Conservation (phyloP, 2,113 vertebrate species). For the Poeciliopsis prolifica region DNA sequence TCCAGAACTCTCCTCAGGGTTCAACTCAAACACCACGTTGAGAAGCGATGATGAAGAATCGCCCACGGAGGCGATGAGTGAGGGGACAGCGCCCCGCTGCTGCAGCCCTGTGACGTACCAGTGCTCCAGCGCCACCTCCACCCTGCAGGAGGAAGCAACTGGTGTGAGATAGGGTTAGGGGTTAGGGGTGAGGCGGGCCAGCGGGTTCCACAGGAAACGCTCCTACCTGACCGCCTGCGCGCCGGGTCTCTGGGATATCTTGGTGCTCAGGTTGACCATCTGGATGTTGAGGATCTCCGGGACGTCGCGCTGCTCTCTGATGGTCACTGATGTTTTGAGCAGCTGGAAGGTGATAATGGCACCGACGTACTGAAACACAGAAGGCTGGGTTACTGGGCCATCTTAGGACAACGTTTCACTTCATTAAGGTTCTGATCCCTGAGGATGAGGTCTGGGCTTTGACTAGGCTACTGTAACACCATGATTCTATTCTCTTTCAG, state of each 20-base stretch:
- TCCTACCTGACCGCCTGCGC: slow-evolving; percentile 86
- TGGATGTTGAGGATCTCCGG: slow-evolving; percentile 93
- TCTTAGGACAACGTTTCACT: no score
- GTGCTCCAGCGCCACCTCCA: slow-evolving; percentile 90
- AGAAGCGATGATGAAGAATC: slow-evolving; percentile 87
- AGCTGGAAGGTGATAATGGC: slow-evolving; percentile 89
- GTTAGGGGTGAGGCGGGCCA: not conserved
- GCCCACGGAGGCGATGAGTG: slow-evolving; percentile 90
- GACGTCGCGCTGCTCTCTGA: slow-evolving; percentile 85
- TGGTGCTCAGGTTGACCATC: slow-evolving; percentile 90
- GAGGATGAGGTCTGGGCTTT: no score
- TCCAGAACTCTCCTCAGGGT: slow-evolving; percentile 84
- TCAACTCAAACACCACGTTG: slow-evolving; percentile 86
- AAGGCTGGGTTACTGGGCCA: not conserved
- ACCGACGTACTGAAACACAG: slow-evolving; percentile 86
- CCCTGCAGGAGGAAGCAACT: slow-evolving; percentile 65
- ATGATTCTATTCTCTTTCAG: no score
- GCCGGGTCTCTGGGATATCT: slow-evolving; percentile 91
- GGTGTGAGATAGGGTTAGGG: fast-evolving
- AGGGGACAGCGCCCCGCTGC: slow-evolving; percentile 85
- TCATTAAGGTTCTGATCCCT: no score
- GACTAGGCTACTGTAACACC: no score
- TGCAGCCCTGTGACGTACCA: slow-evolving; percentile 92
- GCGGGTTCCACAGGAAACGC: not conserved
- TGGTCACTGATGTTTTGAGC: slow-evolving; percentile 87